A percentile compares a stretch with the other conserved stretches of the same genome.
Evolutionary conservation across 2,113 vertebrate species (phyloP).

Genomic region (Xiphorhynchus elegans): DNA sequence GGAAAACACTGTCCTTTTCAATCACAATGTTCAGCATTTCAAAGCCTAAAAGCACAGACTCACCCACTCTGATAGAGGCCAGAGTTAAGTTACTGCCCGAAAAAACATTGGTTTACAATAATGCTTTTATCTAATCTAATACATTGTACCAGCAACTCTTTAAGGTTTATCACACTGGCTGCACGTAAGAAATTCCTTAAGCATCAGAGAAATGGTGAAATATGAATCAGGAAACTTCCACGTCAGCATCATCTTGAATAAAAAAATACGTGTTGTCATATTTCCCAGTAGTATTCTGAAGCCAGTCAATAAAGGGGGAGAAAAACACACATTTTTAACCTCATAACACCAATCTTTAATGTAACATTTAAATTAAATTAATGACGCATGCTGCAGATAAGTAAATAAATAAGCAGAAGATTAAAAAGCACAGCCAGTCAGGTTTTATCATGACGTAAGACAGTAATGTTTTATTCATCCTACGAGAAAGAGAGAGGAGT

Average conservation of each 20-base stretch:
- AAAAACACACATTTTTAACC: neutral
- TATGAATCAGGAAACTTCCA: slow-evolving; percentile 28
- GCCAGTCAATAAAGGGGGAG: neutral
- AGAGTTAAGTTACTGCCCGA: neutral
- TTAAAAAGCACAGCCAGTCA: neutral
- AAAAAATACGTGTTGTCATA: neutral
- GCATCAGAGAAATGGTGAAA: neutral
- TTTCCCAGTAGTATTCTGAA: neutral
- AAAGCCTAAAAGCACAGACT: neutral
- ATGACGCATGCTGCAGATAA: neutral
- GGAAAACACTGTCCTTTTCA: neutral
- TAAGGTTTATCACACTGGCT: neutral
- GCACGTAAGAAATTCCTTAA: neutral
- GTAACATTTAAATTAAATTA: neutral
- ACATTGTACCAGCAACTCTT: neutral
- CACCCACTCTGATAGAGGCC: neutral
- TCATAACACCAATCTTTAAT: neutral
- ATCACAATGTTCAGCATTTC: neutral
- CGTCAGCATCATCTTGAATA: neutral
- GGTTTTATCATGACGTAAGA: neutral
- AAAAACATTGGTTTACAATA: neutral
- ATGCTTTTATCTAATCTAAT: neutral
- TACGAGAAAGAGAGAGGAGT: neutral
- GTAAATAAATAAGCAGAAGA: neutral
- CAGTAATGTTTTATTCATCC: neutral